Evolutionary conservation across 2,797 vertebrate species (phyloP), one percentile per base, ranked within the genome.

Genomic region (Lutjanus campechanus): DNA sequence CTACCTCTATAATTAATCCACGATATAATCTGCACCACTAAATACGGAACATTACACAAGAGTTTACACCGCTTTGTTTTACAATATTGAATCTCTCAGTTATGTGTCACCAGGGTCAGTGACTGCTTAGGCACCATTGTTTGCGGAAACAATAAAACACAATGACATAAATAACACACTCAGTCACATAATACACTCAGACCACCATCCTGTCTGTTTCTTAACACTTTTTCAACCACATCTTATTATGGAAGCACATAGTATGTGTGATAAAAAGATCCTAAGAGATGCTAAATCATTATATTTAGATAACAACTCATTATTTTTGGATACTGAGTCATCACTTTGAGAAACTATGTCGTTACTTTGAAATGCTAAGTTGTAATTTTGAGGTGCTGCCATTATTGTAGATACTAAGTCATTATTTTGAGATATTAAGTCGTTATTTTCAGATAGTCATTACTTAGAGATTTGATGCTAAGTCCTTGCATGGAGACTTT

Each of bases 1-100:
- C 86, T 81, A 82, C 76, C 69, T 76, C 85, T 81, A 71, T 87
- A 92, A 91, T 92, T 88, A 90, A 89, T 90, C 77, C 44, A 66
- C 69, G 43, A 77, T 60, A 86, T 89, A 89, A 93, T 91, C 70
- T 72, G 49, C 59, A 20, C 67, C 25, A 47, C 73, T 82, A 85
- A 89, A 91, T 75, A 78, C 7, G 43, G 70, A 88, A 80, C 75
- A 76, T 83, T 88, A 79, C 68, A 85, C 61, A 75, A 63, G 51
- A 41, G 51, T 77, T 77, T 66, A 79, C 51, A 85, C 25, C 67
- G 56, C 76, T 82, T 74, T 86, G 81, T 75, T 64, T 84, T 47
- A 69, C 66, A 77, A 17, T 50, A 51, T 54, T 73, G 16, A 74
- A 74, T 80, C 49, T 7, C 11, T 10, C 10, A 64, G 16, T 58